These are phyloP conservation scores for Todiramphus chloris DNA, from an alignment of 2,113 vertebrate genomes.

Conservation along the genomic window DNA sequence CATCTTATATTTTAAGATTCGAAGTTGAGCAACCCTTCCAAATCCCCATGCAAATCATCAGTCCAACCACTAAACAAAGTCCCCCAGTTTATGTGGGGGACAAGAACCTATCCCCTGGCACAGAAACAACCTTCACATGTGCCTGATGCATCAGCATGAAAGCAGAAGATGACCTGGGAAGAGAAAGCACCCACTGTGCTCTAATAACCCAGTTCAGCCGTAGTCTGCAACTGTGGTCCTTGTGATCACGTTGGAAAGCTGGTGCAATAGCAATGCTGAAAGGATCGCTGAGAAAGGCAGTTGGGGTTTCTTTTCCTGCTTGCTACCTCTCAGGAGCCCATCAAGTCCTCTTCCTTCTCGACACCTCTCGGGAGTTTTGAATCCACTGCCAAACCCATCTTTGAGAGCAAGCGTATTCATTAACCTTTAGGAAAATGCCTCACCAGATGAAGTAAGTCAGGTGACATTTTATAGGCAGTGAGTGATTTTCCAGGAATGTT, in stretches of 20 bases:
- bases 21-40: not conserved
- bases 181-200: not conserved
- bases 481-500: conserved; percentile 22
- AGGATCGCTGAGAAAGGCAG: not conserved
- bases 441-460: conserved; percentile 7
- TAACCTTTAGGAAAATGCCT: conserved; percentile 38
- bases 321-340: not conserved
- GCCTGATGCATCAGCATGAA: not conserved
- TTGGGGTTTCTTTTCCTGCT: not conserved
- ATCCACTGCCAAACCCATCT: not conserved
- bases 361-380: not conserved
- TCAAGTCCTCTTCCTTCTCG: not conserved
- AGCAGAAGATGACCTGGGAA: not conserved
- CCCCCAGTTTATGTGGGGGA: not conserved
- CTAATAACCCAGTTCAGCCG: not conserved
- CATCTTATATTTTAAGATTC: not conserved
- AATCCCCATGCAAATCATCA: not conserved
- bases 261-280: not conserved
- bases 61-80: not conserved
- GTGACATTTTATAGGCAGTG: conserved; percentile 18
- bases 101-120: not conserved
- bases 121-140: accelerated
- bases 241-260: accelerated
- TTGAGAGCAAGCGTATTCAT: not conserved
- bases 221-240: accelerated